phyloP scores from a whole-genome alignment of 2,888 invertebrate genomes.

The Nebria salina region DNA sequence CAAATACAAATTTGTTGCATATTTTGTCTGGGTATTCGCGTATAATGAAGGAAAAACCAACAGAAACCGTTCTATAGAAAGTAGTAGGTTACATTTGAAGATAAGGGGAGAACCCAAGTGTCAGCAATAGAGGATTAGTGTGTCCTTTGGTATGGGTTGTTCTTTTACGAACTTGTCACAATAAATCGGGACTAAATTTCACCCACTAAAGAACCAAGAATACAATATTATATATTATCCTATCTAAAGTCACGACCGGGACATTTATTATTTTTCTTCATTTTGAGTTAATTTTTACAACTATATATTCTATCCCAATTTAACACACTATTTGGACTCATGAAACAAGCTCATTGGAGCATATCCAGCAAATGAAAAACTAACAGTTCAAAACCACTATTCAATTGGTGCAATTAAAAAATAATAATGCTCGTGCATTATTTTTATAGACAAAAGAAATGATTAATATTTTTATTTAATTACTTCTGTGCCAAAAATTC shows the following conservation, averaged over 20 bases:
- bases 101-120: neutral
- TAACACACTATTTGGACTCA: no score
- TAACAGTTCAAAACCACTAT: no score
- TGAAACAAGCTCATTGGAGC: no score
- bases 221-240: neutral
- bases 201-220: neutral
- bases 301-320: no score
- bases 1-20: no score
- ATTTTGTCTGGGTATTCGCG: neutral
- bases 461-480: constrained; percentile 30
- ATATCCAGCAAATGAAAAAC: no score
- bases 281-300: no score
- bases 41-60: neutral
- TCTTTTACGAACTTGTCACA: constrained; percentile 36
- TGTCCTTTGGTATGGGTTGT: constrained; percentile 26
- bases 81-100: neutral
- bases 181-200: constrained; percentile 32
- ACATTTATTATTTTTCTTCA: no score
- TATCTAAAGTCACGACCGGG: neutral
- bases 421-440: no score
- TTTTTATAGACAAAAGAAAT: constrained; percentile 14
- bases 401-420: no score
- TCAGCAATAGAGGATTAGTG: constrained; percentile 20
- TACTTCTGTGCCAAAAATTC: constrained; percentile 21
- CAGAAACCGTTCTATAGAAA: neutral